Evolutionary conservation across 2,113 vertebrate genomes (phyloP).

Genomic region (Herpailurus yagouaroundi): DNA sequence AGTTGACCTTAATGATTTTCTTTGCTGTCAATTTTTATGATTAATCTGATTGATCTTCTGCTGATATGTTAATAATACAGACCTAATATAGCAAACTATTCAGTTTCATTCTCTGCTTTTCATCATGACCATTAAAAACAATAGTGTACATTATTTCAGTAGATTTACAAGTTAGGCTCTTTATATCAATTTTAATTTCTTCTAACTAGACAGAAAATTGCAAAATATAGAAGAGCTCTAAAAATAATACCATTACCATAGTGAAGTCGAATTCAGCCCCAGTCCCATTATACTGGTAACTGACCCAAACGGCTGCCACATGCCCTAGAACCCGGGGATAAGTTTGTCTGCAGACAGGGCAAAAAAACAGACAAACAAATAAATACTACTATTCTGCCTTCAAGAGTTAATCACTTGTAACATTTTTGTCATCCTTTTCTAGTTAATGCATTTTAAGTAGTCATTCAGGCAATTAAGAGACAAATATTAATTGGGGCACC

Average conservation of each 20-base stretch:
- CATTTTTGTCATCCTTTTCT: constrained; percentile 10
- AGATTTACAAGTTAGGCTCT: constrained; percentile 23
- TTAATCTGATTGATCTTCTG: neutral
- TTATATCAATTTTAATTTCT: constrained; percentile 44
- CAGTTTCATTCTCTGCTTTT: constrained; percentile 38
- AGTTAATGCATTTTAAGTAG: neutral
- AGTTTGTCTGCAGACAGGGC: constrained; percentile 33
- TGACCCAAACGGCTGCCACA: constrained; percentile 74
- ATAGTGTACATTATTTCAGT: neutral
- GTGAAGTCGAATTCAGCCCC: constrained; percentile 76
- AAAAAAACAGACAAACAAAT: neutral
- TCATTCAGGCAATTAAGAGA: constrained; percentile 18
- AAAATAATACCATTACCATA: constrained; percentile 53
- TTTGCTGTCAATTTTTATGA: neutral
- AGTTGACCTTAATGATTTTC: constrained; percentile 27
- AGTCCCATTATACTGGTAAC: neutral
- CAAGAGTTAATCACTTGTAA: neutral
- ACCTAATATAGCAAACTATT: neutral
- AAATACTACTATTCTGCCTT: constrained; percentile 12
- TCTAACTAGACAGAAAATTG: neutral
- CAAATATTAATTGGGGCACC: neutral
- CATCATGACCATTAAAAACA: constrained; percentile 23
- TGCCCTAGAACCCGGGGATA: constrained; percentile 56
- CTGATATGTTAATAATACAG: neutral
- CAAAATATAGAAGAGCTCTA: neutral